Base-by-base conservation (phyloP, 2,113 vertebrate genomes). In the Sinocyclocheilus anophthalmus region DNA sequence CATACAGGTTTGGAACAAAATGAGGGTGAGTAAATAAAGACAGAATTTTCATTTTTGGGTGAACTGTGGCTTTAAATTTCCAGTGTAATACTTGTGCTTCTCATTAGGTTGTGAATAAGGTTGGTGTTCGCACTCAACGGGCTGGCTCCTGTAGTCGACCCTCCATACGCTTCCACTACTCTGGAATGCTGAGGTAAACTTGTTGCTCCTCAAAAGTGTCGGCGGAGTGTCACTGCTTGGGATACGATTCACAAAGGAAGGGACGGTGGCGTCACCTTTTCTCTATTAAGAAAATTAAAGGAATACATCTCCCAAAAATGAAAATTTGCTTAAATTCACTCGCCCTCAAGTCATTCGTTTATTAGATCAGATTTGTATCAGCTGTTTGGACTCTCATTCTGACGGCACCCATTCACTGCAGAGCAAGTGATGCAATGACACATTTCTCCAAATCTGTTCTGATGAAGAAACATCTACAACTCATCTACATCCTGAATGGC, bases 141-240 rank as follows among this genome's bases (percentile, higher is more conserved):
- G 91, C 97, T 99, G 84, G 98, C 92, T 99, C 98, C 96, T 91
- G 57, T 99, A 99, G 93, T 92, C 97, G 48, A 96, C 97, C 9
- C 96, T 24, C 98, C 98, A 0, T 99, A 99, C 3, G 97, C 97
- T 75, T 99, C 98, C 87, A 99, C 98, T 0, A 93, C 94, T 97
- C 93, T 99, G 98, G 88, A 99, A 99, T 3, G 97, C 98, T 14
- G 94, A 94, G 0, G 98, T 99, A 94, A 99, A 99, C 89, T 96
- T 98, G 94, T 99, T 99, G 93, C 97, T 97, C 76, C 97, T 96
- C 59, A 97, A 93, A 11, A 99, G 92, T 0, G 98, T 99, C 0
- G 98, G 98, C 0, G 98, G 98, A 0, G 96, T 97, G 82, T 95
- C 94, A 0, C 82, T 95, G 6, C 96, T 97, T 0, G 97, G 97